Evolutionary conservation across 2,888 invertebrate genomes (phyloP).

Genomic region (Pristionchus fissidentatus): DNA sequence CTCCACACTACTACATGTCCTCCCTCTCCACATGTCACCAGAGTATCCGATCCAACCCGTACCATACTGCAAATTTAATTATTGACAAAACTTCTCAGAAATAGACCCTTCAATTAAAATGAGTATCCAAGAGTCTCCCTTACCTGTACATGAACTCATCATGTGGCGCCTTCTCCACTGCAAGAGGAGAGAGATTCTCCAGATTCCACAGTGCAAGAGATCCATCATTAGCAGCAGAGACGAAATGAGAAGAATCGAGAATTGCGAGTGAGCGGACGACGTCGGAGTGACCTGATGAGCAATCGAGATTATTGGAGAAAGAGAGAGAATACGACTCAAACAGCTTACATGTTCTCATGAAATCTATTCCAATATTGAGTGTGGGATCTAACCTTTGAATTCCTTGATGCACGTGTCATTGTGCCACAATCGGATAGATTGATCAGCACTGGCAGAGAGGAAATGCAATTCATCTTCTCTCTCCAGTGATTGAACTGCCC

Average conservation of each 20-base stretch:
- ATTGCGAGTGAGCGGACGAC: slow-evolving; percentile 88
- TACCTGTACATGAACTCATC: slow-evolving; percentile 71
- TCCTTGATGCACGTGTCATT: slow-evolving; percentile 83
- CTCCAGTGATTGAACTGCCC: slow-evolving; percentile 80
- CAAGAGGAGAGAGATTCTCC: slow-evolving; percentile 85
- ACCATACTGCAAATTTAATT: slow-evolving; percentile 53
- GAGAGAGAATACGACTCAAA: slow-evolving; percentile 45
- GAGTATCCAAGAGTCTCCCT: background rate
- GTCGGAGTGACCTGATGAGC: slow-evolving; percentile 86
- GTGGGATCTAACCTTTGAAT: slow-evolving; percentile 81
- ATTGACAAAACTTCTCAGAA: background rate
- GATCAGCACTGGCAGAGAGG: slow-evolving; percentile 93
- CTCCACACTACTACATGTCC: slow-evolving; percentile 68
- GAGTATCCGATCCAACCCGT: slow-evolving; percentile 50
- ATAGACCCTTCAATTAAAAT: too few species aligned
- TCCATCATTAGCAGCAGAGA: slow-evolving; percentile 94
- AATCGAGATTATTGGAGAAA: background rate
- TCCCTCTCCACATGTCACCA: slow-evolving; percentile 67
- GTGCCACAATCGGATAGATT: slow-evolving; percentile 88
- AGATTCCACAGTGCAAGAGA: slow-evolving; percentile 87
- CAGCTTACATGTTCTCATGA: too few species aligned
- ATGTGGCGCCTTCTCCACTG: slow-evolving; percentile 70
- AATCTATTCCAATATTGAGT: too few species aligned
- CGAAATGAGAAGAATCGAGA: slow-evolving; percentile 84
- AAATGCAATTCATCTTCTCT: slow-evolving; percentile 72